Evolutionary conservation across 2,888 invertebrate genomes (phyloP).

Genomic region (Sphinx pinastri): DNA sequence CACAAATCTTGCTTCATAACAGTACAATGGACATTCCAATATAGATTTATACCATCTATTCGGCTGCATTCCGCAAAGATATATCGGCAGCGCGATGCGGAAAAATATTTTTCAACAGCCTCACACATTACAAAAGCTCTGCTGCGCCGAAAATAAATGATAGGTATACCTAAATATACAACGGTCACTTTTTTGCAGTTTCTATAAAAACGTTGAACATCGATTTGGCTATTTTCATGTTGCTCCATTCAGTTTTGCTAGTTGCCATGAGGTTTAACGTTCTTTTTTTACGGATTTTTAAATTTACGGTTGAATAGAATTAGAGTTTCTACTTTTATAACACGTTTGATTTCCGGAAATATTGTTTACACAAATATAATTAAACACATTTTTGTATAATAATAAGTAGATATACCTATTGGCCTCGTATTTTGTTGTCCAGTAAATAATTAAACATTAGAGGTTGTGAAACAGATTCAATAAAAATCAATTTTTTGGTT

Average conservation of each 20-base stretch:
- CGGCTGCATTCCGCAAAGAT: conserved; percentile 42
- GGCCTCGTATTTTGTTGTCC: too few relatives aligned
- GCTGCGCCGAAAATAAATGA: conserved; percentile 23
- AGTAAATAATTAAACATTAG: too few relatives aligned
- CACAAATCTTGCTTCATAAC: conserved; percentile 48
- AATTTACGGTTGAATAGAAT: too few relatives aligned
- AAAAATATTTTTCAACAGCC: conserved; percentile 42
- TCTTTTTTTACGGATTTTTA: not conserved
- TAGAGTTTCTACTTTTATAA: too few relatives aligned
- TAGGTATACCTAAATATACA: conserved; percentile 1
- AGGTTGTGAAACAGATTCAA: too few relatives aligned
- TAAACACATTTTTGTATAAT: too few relatives aligned
- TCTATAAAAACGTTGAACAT: conserved; percentile 10
- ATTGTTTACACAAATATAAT: too few relatives aligned
- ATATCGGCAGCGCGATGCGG: conserved; percentile 37
- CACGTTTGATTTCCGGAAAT: too few relatives aligned
- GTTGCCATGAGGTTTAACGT: not conserved
- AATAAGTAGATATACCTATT: too few relatives aligned
- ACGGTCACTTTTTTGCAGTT: not conserved
- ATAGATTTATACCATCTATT: conserved; percentile 48
- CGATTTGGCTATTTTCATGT: conserved; percentile 20
- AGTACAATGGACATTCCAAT: conserved; percentile 51
- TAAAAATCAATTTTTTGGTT: too few relatives aligned
- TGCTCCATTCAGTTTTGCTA: conserved; percentile 8
- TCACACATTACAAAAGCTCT: conserved; percentile 25